These are phyloP conservation scores for Cotesia chilonis DNA, from an alignment of 1,140 invertebrate genomes.

Conservation along the genomic window DNA sequence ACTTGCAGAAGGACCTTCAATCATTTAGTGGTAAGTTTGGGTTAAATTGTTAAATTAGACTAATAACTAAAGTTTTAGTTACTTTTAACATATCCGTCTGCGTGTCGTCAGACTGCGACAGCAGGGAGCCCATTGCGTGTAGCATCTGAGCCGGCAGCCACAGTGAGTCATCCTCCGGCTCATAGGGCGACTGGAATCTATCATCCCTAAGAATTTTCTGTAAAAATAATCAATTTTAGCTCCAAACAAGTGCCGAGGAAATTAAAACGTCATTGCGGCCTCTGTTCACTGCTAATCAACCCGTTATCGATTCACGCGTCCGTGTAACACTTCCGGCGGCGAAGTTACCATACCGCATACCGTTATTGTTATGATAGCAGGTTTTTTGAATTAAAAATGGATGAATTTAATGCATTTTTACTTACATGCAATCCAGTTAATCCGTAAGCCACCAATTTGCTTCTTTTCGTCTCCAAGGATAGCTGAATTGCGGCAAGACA, in stretches of 20 bases:
- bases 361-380: too few species aligned
- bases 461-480: slow-evolving; percentile 86
- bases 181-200: slow-evolving; percentile 88
- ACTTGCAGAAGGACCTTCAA: slow-evolving; percentile 80
- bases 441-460: slow-evolving; percentile 82
- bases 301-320: too few species aligned
- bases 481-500: slow-evolving; percentile 84
- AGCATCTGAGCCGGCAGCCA: slow-evolving; percentile 91
- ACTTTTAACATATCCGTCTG: slow-evolving; percentile 80
- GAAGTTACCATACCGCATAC: too few species aligned
- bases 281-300: too few species aligned
- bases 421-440: slow-evolving; percentile 86
- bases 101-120: slow-evolving; percentile 76
- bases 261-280: background rate
- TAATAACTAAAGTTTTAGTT: slow-evolving; percentile 4
- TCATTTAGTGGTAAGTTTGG: background rate
- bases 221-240: slow-evolving; percentile 21
- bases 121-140: slow-evolving; percentile 81
- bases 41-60: too few species aligned
- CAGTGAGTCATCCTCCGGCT: slow-evolving; percentile 88
- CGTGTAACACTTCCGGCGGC: too few species aligned
- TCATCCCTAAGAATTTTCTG: slow-evolving; percentile 91
- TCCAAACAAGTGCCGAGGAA: too few species aligned
- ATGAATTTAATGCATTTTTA: slow-evolving; percentile 35
- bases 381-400: too few species aligned